A percentile compares a stretch with the other conserved stretches of the same genome.
Evolutionary conservation across 2,113 vertebrate genomes (phyloP).

Genomic region (Amphiprion ocellaris): DNA sequence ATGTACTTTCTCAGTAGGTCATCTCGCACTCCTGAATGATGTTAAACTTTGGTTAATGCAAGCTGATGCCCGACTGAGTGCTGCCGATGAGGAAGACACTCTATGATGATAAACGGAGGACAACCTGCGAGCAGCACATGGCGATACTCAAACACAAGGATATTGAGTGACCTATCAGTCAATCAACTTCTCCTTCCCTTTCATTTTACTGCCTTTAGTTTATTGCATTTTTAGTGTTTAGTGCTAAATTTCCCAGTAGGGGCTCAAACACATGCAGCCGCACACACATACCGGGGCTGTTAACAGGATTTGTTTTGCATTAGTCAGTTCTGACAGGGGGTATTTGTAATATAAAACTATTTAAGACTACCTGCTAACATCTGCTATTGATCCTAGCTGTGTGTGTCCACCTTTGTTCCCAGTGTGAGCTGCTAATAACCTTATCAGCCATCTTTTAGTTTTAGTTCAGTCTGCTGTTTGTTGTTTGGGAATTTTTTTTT

Average conservation of each 20-base stretch:
- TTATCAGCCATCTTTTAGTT: slow-evolving; percentile 91
- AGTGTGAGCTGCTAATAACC: slow-evolving; percentile 86
- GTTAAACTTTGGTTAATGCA: slow-evolving; percentile 90
- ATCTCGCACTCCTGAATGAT: slow-evolving; percentile 90
- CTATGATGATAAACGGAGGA: slow-evolving; percentile 51
- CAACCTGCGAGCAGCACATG: not conserved
- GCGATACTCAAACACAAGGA: not conserved
- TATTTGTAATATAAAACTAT: slow-evolving; percentile 79
- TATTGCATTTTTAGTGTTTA: not conserved
- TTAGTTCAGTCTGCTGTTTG: slow-evolving; percentile 90
- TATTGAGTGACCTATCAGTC: slow-evolving; percentile 14
- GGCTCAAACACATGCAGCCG: slow-evolving; percentile 19
- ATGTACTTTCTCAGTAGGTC: slow-evolving; percentile 93
- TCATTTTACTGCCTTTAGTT: slow-evolving; percentile 14
- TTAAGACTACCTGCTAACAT: slow-evolving; percentile 87
- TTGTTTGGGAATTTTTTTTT: slow-evolving; percentile 64
- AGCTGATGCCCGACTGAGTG: slow-evolving; percentile 83
- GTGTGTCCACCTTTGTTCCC: slow-evolving; percentile 85
- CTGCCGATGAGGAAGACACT: slow-evolving; percentile 55
- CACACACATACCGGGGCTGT: slow-evolving; percentile 42
- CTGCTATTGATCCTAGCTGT: slow-evolving; percentile 85
- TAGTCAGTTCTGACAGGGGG: slow-evolving; percentile 76
- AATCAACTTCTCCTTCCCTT: not conserved
- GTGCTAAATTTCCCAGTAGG: slow-evolving; percentile 31
- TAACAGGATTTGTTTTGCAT: slow-evolving; percentile 80